Evolutionary conservation across 1,140 invertebrate genomes (phyloP).

Genomic region (Drosophila quadrilineata): DNA sequence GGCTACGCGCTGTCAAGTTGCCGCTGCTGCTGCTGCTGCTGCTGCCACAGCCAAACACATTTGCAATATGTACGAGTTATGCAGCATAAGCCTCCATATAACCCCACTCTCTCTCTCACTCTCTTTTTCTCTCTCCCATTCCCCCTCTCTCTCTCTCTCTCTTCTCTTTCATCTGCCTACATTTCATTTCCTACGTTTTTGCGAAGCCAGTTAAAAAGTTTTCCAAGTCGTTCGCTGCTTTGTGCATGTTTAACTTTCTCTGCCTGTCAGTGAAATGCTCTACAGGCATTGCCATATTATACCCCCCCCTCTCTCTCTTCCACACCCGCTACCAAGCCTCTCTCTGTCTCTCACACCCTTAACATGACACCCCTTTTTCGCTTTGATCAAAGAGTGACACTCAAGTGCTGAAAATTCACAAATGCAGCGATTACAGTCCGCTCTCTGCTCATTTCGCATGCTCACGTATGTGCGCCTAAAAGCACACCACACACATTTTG

Average conservation of each 20-base stretch:
- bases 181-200: constrained; percentile 56
- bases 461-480: too few species aligned
- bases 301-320: background rate
- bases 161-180: too few species aligned
- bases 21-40: background rate
- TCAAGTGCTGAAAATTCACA: constrained; percentile 38
- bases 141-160: too few species aligned
- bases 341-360: too few species aligned
- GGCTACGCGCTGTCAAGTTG: constrained; percentile 57
- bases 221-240: constrained; percentile 48
- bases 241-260: constrained; percentile 74
- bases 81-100: constrained; percentile 52
- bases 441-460: background rate
- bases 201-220: constrained; percentile 56
- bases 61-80: constrained; percentile 68
- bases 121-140: too few species aligned
- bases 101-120: too few species aligned
- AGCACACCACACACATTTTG: constrained; percentile 28
- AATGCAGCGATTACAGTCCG: constrained; percentile 23
- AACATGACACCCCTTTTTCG: background rate
- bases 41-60: constrained; percentile 27
- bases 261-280: constrained; percentile 18
- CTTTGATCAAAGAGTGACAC: constrained; percentile 53
- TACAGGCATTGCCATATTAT: background rate
- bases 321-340: background rate